Base-by-base conservation (phyloP, 2,888 invertebrate genomes). In the Coenonympha arcania region DNA sequence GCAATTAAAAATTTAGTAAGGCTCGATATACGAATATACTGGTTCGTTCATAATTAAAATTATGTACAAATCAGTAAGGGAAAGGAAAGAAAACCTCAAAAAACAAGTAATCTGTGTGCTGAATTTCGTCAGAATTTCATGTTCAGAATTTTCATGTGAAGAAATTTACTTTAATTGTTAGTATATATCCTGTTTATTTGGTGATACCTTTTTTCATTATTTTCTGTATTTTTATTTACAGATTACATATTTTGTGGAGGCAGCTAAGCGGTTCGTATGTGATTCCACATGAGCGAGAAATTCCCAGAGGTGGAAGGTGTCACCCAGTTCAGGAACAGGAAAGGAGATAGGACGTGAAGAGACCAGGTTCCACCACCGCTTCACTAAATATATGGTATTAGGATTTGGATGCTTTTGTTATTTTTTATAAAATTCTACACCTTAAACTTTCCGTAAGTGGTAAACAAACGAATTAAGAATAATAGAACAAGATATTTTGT, bases 251-350 rank as follows among this genome's bases (percentile, higher is more conserved):
- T 76, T 71, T 63, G 55, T 54, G 55, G 76, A 86, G 86, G 86
- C 86, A 86, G 86, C 86, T 86, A 65, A 77, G 84, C 86, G 83
- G 76, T 82, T 86, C 84, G 57, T 68, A 54, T 63, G 64, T 49
- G 84, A 86, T 84, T 80, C 77, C 86, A 87, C 85, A 54, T 86
- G 74, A 85, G 73, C 59, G 69, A 64, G 57, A 26, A 57, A 55
- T 56, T 18, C 57, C 77, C 81, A 86, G 87, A 80, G 88, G 85
- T 87, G 88, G 78, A 86, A 87, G 87, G 88, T 84, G 79, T 79
- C 71, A 66, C 81, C 78, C 72, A 73, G 74, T 73, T 68, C 64
- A 70, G 81, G 73, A 69, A 76, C 78, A 86, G 85, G 68, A 81
- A 70, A 73, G 48, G 65, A 72, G 65, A 64, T 61, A 68, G 31